Percentiles rank a stretch among this genome's conserved stretches.
These are phyloP conservation scores for pig (Sus scrofa) DNA, from an alignment of 2,113 vertebrate genomes.

Conservation along the genomic window T2T-Sscrofa CM000813.6:123847501-123848000, in stretches of 20 bases:
- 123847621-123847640: no score
- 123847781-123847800: no score
- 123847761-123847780: no score
- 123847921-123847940: not conserved
- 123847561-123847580: conserved; percentile 13
- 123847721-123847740: no score
- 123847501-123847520: conserved; percentile 34
- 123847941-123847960: not conserved
- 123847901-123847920: not conserved
- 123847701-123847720: no score
- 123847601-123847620: not conserved
- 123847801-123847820: no score
- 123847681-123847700: no score
- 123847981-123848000: not conserved
- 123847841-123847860: not conserved
- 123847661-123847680: no score
- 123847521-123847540: not conserved
- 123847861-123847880: not conserved
- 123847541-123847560: not conserved
- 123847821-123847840: no score
- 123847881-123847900: conserved; percentile 13
- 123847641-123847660: no score
- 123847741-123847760: no score
- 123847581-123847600: not conserved
- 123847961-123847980: not conserved